phyloP scores from a whole-genome alignment of 2,888 invertebrate genomes.

The Cotesia congregata region DNA sequence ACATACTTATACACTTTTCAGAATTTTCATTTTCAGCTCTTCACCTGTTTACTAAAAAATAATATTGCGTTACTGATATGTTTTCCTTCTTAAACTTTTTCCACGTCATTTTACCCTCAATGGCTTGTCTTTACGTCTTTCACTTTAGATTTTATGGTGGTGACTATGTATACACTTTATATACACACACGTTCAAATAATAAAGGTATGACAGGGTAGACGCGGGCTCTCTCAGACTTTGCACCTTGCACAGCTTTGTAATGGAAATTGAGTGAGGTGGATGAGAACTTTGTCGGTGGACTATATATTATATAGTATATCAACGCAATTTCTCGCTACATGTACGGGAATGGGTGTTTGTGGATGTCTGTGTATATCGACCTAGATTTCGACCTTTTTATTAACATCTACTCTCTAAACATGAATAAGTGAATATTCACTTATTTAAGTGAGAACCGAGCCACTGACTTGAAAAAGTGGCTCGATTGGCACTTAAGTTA shows the following conservation, averaged over 20 bases:
- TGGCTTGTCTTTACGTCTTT: slow-evolving; percentile 18
- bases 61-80: slow-evolving; percentile 5
- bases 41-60: neutral
- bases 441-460: no score
- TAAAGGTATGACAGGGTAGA: slow-evolving; percentile 21
- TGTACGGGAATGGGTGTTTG: neutral
- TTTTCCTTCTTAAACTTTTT: slow-evolving; percentile 12
- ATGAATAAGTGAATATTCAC: no score
- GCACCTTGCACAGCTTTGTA: slow-evolving; percentile 43
- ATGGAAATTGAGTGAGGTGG: slow-evolving; percentile 56
- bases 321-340: no score
- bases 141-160: neutral
- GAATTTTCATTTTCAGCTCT: neutral
- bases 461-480: no score
- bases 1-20: neutral
- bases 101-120: neutral
- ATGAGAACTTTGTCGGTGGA: slow-evolving; percentile 27
- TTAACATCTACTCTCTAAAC: no score
- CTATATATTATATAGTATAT: slow-evolving; percentile 36
- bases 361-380: neutral
- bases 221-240: slow-evolving; percentile 17
- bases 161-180: slow-evolving; percentile 30
- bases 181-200: slow-evolving; percentile 10
- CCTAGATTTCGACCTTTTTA: neutral
- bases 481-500: no score